Evolutionary conservation across 35 echinoderm and acorn worm species (phyloP), one percentile per base, ranked within the genome.

Genomic region (Amphiura filiformis): DNA sequence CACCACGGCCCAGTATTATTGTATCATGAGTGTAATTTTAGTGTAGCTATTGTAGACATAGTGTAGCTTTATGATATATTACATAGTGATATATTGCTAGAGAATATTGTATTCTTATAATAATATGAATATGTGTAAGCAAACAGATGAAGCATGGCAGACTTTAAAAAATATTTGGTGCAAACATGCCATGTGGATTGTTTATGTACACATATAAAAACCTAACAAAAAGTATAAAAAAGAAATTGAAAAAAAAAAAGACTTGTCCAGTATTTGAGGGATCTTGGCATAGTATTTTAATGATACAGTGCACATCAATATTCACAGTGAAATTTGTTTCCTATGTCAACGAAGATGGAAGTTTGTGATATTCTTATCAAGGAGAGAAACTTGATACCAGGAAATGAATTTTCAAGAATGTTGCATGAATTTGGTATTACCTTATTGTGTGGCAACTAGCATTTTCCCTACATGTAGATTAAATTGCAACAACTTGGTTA

Each of bases 21-120:
- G 94, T 96, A 4, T 96, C 94, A 34, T 96, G 87, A 96, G 90
- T 36, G 34, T 36, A 18, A 22, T 36, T 90, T 44, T 56, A 34
- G 39, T 17, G 33, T 56, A 57, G 30, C 11, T 49, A 47, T 81
- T 18, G 37, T n/a, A 2, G 7, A 70, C 17, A n/a, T 70, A 18
- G 28, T 70, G 61, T 70, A 70, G 61, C 4, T 70, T 30, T 70
- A 70, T 70, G 9, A 26, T 4, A 30, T 70, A n/a, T 26, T 13
- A 3, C 11, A 13, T n/a, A 26, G 28, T 70, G 61, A n/a, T 70
- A 70, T 5, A 13, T 3, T n/a, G 4, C 7, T 70, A 70, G 61
- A 70, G 61, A 70, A 70, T 13, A 70, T 70, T 70, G 61, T 70
- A 70, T 70, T 70, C 61, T 70, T 70, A 23, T 70, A 70, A 70